Percentiles rank a stretch among this genome's conserved stretches.
Evolutionary conservation across 1,140 invertebrate species (phyloP).

Genomic region (Drosophila oshimai): DNA sequence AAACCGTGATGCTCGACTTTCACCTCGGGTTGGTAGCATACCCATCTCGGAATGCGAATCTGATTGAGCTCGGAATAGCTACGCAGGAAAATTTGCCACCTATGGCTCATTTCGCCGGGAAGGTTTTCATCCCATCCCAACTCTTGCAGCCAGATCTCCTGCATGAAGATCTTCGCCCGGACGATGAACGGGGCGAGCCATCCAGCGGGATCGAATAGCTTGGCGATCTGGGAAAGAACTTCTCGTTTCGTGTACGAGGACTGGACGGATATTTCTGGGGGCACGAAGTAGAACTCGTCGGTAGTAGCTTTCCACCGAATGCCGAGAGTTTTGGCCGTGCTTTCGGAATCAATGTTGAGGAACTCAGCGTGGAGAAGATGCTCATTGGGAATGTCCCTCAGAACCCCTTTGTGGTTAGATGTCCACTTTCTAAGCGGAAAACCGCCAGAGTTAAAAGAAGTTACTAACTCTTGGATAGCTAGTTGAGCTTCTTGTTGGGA

Average conservation of each 20-base stretch:
- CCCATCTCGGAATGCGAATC: constrained; percentile 31
- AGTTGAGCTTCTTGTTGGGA: no score
- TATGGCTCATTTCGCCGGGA: constrained; percentile 6
- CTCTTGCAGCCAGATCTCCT: constrained; percentile 78
- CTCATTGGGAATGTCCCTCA: neutral
- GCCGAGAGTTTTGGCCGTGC: no score
- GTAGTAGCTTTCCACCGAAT: no score
- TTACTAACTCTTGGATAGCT: no score
- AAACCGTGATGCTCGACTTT: neutral
- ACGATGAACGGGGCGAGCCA: constrained; percentile 81
- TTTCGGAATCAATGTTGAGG: no score
- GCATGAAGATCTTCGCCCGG: constrained; percentile 83
- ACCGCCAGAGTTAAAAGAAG: neutral
- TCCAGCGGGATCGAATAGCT: constrained; percentile 81
- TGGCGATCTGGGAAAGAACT: constrained; percentile 10
- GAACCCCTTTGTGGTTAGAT: no score
- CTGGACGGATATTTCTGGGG: neutral
- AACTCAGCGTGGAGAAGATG: constrained; percentile 8
- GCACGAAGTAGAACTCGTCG: no score
- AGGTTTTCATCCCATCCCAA: constrained; percentile 80
- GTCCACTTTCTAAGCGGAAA: constrained; percentile 6
- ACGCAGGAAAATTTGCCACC: constrained; percentile 23
- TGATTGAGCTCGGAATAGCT: neutral
- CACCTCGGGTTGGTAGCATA: no score
- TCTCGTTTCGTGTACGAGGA: neutral